These are phyloP conservation scores for Pseudeuparius sepicola DNA, from an alignment of 2,888 invertebrate species.

Conservation along the genomic window DNA sequence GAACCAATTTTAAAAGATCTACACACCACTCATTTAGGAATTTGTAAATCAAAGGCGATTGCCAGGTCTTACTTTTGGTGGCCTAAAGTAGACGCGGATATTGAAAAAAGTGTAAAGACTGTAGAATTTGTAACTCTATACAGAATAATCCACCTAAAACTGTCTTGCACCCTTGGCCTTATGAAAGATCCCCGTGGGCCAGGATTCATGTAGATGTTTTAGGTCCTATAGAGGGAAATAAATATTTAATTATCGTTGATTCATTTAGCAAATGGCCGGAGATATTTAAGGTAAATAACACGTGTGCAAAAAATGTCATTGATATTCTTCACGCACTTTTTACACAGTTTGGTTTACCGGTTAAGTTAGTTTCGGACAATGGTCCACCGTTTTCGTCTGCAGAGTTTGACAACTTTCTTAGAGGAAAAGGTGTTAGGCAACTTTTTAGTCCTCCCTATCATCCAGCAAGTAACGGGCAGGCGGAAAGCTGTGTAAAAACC, in stretches of 20 bases:
- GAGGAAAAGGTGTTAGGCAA: slow-evolving; percentile 14
- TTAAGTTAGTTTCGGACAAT: slow-evolving; percentile 26
- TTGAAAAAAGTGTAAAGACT: slow-evolving; percentile 15
- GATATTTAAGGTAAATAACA: slow-evolving; percentile 17
- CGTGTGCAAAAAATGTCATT: slow-evolving; percentile 3
- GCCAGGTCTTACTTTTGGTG: slow-evolving; percentile 23
- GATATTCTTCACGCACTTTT: slow-evolving; percentile 15
- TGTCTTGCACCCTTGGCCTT: slow-evolving; percentile 13
- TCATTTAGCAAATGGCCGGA: slow-evolving; percentile 24
- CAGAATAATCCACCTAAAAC: slow-evolving; percentile 13
- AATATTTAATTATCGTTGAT: slow-evolving; percentile 24
- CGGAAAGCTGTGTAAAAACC: slow-evolving; percentile 18
- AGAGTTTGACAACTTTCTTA: slow-evolving; percentile 20
- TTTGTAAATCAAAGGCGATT: slow-evolving; percentile 20
- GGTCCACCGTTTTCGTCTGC: slow-evolving; percentile 24
- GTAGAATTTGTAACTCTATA: slow-evolving; percentile 12
- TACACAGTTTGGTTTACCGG: slow-evolving; percentile 27
- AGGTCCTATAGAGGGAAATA: slow-evolving; percentile 21
- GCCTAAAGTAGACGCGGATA: slow-evolving; percentile 20
- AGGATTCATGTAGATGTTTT: slow-evolving; percentile 26
- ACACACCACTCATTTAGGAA: slow-evolving; percentile 20
- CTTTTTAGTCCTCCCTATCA: slow-evolving; percentile 13
- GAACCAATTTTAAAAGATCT: slow-evolving; percentile 12
- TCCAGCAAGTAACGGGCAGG: slow-evolving; percentile 19
- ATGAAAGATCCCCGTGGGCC: slow-evolving; percentile 8